Conservation (phyloP, 1,140 invertebrate genomes). For the Calliphora vicina region DNA sequence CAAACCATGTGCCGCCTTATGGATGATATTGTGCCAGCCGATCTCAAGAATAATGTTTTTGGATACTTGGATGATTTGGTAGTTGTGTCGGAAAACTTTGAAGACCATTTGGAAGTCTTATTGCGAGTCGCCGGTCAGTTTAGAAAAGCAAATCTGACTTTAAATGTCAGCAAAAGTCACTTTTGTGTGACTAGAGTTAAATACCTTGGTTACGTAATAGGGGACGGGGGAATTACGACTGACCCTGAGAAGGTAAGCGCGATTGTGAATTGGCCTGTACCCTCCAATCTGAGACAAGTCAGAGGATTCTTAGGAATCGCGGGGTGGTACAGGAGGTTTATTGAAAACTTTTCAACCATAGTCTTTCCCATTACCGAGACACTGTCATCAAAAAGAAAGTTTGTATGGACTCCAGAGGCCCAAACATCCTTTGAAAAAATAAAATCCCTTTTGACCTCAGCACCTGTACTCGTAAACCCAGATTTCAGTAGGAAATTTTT, state of each 20-base stretch:
- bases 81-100: not conserved
- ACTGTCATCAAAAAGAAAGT: not conserved
- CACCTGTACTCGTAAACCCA: constrained; percentile 41
- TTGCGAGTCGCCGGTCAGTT: not conserved
- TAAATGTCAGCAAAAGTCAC: not conserved
- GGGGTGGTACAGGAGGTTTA: not conserved
- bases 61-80: constrained; percentile 43
- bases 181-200: not conserved
- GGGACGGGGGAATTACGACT: not conserved
- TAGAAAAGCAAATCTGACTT: not conserved
- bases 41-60: constrained; percentile 41
- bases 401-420: not conserved
- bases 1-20: constrained; percentile 36
- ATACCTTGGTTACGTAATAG: not conserved
- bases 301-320: not conserved
- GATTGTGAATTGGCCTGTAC: not conserved
- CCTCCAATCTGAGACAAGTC: not conserved
- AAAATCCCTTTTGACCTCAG: constrained; percentile 18
- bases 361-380: not conserved
- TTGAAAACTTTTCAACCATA: not conserved
- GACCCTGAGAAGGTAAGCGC: not conserved
- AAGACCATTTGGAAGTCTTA: not conserved
- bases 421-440: not conserved
- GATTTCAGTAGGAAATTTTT: constrained; percentile 41
- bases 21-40: constrained; percentile 39